Evolutionary conservation across 2,797 vertebrate genomes (phyloP).

Genomic region (Cossypha caffra): DNA sequence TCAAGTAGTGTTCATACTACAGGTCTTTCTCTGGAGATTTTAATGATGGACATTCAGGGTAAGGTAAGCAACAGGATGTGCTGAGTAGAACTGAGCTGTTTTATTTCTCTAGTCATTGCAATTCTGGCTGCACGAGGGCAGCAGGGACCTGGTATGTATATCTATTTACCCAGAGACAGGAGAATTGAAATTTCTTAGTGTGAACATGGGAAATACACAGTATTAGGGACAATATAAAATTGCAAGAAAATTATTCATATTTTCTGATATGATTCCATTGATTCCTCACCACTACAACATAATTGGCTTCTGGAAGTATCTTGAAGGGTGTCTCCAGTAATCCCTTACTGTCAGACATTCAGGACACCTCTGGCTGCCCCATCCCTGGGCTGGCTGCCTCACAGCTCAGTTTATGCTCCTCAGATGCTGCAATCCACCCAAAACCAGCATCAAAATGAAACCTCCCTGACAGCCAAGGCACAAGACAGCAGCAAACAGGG

Average conservation of each 20-base stretch:
- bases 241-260: background rate
- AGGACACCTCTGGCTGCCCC: background rate
- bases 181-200: background rate
- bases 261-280: background rate
- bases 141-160: background rate
- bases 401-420: background rate
- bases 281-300: background rate
- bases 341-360: background rate
- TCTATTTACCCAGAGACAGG: background rate
- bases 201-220: background rate
- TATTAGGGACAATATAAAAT: background rate
- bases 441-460: background rate
- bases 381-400: background rate
- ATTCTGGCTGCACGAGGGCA: background rate
- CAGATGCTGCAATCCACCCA: background rate
- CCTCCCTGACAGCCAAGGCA: background rate
- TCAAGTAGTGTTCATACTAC: background rate
- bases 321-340: background rate
- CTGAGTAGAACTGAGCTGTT: background rate
- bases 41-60: background rate
- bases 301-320: background rate
- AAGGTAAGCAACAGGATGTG: background rate
- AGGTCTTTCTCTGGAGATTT: background rate
- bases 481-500: background rate
- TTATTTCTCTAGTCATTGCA: background rate